Evolutionary conservation across 2,797 vertebrate species (phyloP), one percentile per base, ranked within the genome.

Genomic region (Holocentrus rufus): DNA sequence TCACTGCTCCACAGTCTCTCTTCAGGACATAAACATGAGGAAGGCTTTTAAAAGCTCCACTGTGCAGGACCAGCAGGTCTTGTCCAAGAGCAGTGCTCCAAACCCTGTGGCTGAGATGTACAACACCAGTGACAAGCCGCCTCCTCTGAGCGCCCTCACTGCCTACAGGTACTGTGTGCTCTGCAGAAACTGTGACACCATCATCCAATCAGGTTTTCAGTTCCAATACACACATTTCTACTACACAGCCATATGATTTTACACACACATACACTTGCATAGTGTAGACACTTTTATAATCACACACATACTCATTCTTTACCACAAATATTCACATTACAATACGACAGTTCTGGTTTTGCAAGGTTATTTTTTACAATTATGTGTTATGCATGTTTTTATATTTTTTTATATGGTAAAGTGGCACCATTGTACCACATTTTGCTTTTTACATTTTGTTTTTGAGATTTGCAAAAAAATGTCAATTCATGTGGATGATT

Each of bases 11-110:
- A 5, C 88, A 98, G 96, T 97, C n/a, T 97, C 95, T 0, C 94
- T 98, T 63, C 96, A 95, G 90, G 96, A 97, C 75, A 96, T 97
- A 81, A 96, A 97, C 90, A 95, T 96, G 94, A 90, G 95, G 83
- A 98, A 98, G 83, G 96, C 95, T 0, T 98, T 96, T 86, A 95
- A 93, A 90, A 94, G 96, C 83, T 95, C 95, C 9, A 93, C 92
- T 0, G 86, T 92, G 56, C 96, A 97, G 89, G 94, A 97, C 90
- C 96, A 98, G 90, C 95, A 98, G 90, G 95, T 96, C 3, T 92
- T 98, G 75, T 95, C 95, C 23, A 95, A 95, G 71, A 90, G 88
- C 85, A 96, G 94, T 76, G 90, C 91, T 60, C 93, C 96, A 0
- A 93, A 90, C 60, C 94, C 95, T 0, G 93, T 96, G 79, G 89